phyloP scores from a whole-genome alignment of 2,888 invertebrate genomes.

The Drosophila suboccidentalis region DNA sequence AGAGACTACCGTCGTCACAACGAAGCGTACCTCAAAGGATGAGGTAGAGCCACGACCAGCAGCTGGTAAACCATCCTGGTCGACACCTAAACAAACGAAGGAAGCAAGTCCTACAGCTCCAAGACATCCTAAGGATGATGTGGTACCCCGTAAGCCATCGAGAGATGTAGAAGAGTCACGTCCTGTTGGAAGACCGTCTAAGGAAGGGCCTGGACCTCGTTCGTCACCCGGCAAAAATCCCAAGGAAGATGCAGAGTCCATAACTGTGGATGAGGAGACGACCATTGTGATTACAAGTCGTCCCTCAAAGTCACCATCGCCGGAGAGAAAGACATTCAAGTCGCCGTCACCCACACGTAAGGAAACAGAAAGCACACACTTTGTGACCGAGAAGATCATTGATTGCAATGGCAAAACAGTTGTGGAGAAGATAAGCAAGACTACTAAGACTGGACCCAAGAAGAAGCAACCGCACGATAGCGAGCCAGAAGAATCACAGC shows the following conservation, averaged over 20 bases:
- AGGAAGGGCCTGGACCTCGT: neutral
- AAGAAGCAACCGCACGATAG: slow-evolving; percentile 38
- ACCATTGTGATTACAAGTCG: slow-evolving; percentile 55
- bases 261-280: slow-evolving; percentile 54
- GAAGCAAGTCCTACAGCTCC: slow-evolving; percentile 1
- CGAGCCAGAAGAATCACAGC: slow-evolving; percentile 42
- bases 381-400: slow-evolving; percentile 69
- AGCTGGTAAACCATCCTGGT: slow-evolving; percentile 7
- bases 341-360: slow-evolving; percentile 51
- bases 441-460: slow-evolving; percentile 15
- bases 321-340: slow-evolving; percentile 27
- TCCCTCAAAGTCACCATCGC: slow-evolving; percentile 50
- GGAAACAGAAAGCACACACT: slow-evolving; percentile 49
- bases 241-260: slow-evolving; percentile 48
- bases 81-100: slow-evolving; percentile 1
- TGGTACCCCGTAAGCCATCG: slow-evolving; percentile 30
- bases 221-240: slow-evolving; percentile 11
- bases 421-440: slow-evolving; percentile 36
- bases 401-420: slow-evolving; percentile 57
- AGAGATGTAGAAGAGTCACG: neutral
- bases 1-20: neutral
- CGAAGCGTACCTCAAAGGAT: slow-evolving; percentile 2
- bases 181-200: slow-evolving; percentile 2
- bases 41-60: neutral
- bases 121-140: slow-evolving; percentile 2